Evolutionary conservation across 53 echinoderm and acorn worm species (phyloP), one percentile per base, ranked within the genome.

Genomic region (Patiria pectinifera): DNA sequence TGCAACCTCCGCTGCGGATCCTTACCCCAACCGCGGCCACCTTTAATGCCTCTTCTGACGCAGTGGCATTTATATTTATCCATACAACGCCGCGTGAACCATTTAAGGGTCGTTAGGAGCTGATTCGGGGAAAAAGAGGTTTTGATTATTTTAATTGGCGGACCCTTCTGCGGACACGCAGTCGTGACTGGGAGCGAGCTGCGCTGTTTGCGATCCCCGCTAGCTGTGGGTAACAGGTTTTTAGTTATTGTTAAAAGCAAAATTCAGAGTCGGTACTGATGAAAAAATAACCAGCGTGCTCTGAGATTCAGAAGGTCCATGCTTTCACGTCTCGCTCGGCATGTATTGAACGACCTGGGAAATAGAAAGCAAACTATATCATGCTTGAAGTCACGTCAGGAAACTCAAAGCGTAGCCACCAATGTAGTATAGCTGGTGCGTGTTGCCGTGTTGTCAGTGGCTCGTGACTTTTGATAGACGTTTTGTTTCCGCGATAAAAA

Each of bases 101-200:
- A 81, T 90, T 90, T 90, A 90, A 48, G 80, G 81, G 80, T 66
- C 62, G 81, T 90, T 90, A 90, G 48, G 66, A 46, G 80, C 63
- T 80, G 58, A 90, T 71, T 59, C 22, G 80, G 48, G 86, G 82
- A 14, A 80, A 77, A 80, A 80, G 89, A 25, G 90, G 59, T 22
- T 90, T 19, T 90, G 90, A 90, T 90, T 90, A 90, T 46, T 23
- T 47, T 90, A 82, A 90, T 80, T 90, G 90, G 80, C 81, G 43
- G 78, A 43, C 61, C 16, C 77, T 88, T 77, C 24, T 78, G 77
- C 19, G 75, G 61, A 53, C 88, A 88, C 78, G 88, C 88, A 77
- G 78, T 8, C 53, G 53, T 24, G 23, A 26, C 59, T 74, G 25
- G 53, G 48, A 48, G 72, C 48, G 75, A 59, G 47, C 72, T 77